phyloP scores from a whole-genome alignment of 2,888 invertebrate genomes.

The Aquatica leii region DNA sequence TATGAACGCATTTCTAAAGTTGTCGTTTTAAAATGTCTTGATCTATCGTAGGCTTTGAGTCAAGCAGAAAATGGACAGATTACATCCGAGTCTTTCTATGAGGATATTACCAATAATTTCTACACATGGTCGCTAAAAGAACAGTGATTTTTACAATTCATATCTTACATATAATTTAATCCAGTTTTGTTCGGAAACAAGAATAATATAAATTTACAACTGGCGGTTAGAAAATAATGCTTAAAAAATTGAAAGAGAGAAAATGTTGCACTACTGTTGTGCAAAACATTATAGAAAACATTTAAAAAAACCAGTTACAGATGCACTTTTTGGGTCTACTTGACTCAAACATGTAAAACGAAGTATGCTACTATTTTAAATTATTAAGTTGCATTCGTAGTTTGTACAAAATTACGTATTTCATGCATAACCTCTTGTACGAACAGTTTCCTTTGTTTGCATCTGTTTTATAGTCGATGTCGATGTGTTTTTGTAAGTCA shows the following conservation, averaged over 20 bases:
- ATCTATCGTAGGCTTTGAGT: slow-evolving; percentile 52
- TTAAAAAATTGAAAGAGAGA: background rate
- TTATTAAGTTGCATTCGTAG: too few relatives aligned
- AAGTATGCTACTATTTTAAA: too few relatives aligned
- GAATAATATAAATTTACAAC: slow-evolving; percentile 45
- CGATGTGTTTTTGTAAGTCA: too few relatives aligned
- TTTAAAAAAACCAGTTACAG: background rate
- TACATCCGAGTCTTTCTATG: slow-evolving; percentile 55
- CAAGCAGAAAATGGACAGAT: slow-evolving; percentile 59
- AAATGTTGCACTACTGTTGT: background rate
- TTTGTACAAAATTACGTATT: too few relatives aligned
- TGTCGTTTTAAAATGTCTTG: slow-evolving; percentile 40
- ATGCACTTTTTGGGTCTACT: too few relatives aligned
- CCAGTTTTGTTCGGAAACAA: slow-evolving; percentile 52
- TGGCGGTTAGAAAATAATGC: background rate
- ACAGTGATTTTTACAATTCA: slow-evolving; percentile 54
- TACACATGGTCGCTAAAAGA: slow-evolving; percentile 52
- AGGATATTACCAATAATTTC: slow-evolving; percentile 56
- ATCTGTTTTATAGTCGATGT: too few relatives aligned
- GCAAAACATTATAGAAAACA: background rate
- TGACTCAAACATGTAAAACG: too few relatives aligned
- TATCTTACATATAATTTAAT: slow-evolving; percentile 52
- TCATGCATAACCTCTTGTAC: too few relatives aligned
- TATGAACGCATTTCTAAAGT: slow-evolving; percentile 49
- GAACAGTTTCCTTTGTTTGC: too few relatives aligned